A percentile compares a stretch with the other conserved stretches of the same genome.
phyloP scores from a whole-genome alignment of 2,113 vertebrate genomes.

The Psilopsiagon aymara region DNA sequence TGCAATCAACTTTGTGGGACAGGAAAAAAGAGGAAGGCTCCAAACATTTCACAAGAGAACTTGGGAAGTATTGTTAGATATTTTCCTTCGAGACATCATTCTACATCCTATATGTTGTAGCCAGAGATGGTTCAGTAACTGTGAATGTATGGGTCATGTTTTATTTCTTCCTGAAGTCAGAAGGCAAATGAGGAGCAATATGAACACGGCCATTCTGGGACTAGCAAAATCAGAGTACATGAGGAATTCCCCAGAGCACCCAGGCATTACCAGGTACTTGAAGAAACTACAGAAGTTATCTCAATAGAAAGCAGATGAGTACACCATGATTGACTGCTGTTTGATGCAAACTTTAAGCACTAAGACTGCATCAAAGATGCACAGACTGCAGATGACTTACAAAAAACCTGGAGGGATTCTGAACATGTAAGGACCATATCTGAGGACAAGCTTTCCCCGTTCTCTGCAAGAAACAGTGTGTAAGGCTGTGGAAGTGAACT shows the following conservation, averaged over 20 bases:
- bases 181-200: background rate
- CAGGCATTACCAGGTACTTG: background rate
- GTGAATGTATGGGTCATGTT: background rate
- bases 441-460: background rate
- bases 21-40: background rate
- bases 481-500: background rate
- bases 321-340: background rate
- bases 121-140: background rate
- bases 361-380: background rate
- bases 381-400: background rate
- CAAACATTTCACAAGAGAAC: background rate
- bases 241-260: background rate
- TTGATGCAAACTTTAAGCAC: background rate
- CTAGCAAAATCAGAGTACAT: background rate
- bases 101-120: background rate
- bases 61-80: background rate
- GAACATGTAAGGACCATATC: background rate
- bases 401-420: background rate
- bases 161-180: background rate
- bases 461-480: background rate
- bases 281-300: background rate
- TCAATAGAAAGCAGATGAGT: background rate
- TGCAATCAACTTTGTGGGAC: background rate
- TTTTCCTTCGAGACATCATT: background rate
- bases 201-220: background rate